Evolutionary conservation across 2,888 invertebrate species (phyloP).

Genomic region (Kuschelorhynchus macadamiae): DNA sequence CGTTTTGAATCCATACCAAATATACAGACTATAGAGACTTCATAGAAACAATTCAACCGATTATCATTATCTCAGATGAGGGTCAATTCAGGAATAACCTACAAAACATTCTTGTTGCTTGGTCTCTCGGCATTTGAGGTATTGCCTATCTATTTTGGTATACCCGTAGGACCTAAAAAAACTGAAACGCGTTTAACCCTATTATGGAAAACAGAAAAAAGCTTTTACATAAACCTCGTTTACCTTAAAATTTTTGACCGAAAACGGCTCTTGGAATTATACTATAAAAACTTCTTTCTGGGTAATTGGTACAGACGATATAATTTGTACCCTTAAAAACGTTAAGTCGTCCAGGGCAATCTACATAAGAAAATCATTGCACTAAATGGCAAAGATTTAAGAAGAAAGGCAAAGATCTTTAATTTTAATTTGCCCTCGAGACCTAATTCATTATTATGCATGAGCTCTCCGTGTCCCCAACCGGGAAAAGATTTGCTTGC

Average conservation of each 20-base stretch:
- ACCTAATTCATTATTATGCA: constrained; percentile 71
- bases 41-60: no score
- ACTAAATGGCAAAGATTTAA: constrained; percentile 70
- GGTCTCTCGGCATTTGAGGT: no score
- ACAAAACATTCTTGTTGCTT: no score
- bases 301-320: constrained; percentile 40
- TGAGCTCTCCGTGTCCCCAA: constrained; percentile 66
- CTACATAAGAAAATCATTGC: constrained; percentile 70
- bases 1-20: no score
- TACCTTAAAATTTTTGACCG: background rate
- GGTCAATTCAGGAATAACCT: no score
- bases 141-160: no score
- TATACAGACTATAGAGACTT: no score
- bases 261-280: constrained; percentile 20
- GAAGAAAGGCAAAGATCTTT: constrained; percentile 67
- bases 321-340: constrained; percentile 33
- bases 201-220: no score
- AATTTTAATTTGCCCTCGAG: constrained; percentile 70
- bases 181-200: no score
- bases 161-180: no score
- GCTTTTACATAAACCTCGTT: constrained; percentile 9
- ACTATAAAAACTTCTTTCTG: constrained; percentile 29
- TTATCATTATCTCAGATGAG: no score
- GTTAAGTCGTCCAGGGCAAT: constrained; percentile 59
- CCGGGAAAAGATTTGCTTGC: constrained; percentile 67